Base-by-base conservation (phyloP, 2,113 vertebrate genomes). In the Fregetta grallaria region DNA sequence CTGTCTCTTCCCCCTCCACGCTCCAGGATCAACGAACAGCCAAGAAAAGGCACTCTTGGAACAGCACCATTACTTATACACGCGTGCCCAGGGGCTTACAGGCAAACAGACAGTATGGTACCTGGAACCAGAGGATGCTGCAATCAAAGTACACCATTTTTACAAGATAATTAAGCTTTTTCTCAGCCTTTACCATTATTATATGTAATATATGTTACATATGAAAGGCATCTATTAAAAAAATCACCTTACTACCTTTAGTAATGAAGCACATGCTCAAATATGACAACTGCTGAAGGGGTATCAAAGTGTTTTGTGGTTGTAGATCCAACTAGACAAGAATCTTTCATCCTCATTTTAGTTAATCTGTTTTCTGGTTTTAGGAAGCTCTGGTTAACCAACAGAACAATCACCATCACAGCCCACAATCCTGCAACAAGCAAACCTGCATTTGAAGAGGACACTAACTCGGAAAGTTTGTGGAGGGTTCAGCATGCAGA, bases 11-110 rank as follows among this genome's bases (percentile, higher is more conserved):
- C 3, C 7, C 3, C 38, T 49, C 22, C n/a, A 21, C 14, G 45
- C 63, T 61, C 42, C 15, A 34, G 26, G 6, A 20, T 36, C 44
- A 83, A n/a, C 0, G 1, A 79, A 10, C 10, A 83, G 25, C 4
- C 5, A 65, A 53, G 23, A 47, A 66, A 36, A 73, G 36, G 21
- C 15, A 44, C 16, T 25, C 40, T 14, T 50, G 36, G 36, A 76
- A 47, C 32, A 80, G 40, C 25, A 50, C 18, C 16, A 9, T 27
- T 16, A 66, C 29, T 70, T 30, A 55, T 29, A 58, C 30, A 30
- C 2, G 2, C 0, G 1, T 2, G 0, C 7, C 10, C 22, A 18
- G 17, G 16, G 32, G 52, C 40, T 68, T 44, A 23, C 5, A 62
- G 50, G 7, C 40, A 59, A n/a, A 45, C 12, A 42, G 21, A 22